A percentile compares a stretch with the other conserved stretches of the same genome.
These are phyloP conservation scores for Calyptomena viridis DNA, from an alignment of 2,113 vertebrate species.

Conservation along the genomic window DNA sequence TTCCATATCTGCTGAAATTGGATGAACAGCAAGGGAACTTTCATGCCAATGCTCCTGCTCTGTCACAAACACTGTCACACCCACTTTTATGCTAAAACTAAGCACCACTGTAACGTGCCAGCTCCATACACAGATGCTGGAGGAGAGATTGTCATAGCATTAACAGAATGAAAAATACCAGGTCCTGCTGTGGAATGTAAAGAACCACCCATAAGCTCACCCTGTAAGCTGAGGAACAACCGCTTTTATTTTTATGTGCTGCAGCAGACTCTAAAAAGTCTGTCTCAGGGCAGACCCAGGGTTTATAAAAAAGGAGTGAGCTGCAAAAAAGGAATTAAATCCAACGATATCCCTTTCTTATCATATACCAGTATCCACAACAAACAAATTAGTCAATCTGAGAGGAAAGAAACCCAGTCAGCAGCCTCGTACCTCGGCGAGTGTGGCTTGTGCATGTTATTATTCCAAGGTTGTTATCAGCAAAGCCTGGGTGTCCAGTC, in stretches of 20 bases:
- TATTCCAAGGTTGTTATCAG: conserved; percentile 36
- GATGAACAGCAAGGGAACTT: not conserved
- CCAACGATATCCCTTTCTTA: conserved; percentile 19
- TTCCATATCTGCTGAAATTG: not conserved
- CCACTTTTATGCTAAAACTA: not conserved
- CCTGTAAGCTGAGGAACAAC: not conserved
- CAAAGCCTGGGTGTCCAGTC: not conserved
- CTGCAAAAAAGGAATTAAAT: not conserved
- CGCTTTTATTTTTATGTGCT: not conserved
- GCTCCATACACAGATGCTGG: not conserved
- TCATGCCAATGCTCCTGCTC: rapidly evolving
- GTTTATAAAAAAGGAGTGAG: not conserved
- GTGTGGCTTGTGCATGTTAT: not conserved
- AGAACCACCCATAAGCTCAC: not conserved
- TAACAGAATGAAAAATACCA: not conserved
- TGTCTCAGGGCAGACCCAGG: not conserved
- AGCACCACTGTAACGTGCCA: not conserved
- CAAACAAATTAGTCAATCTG: conserved; percentile 67
- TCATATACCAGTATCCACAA: conserved; percentile 42
- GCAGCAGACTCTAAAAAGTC: not conserved
- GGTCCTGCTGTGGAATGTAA: not conserved
- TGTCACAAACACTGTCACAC: not conserved
- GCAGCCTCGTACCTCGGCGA: not conserved
- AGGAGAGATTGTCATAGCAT: not conserved
- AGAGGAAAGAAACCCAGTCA: conserved; percentile 63